These are phyloP conservation scores for Myanophis thanlyinensis DNA, from an alignment of 2,113 vertebrate genomes.

Conservation along the genomic window DNA sequence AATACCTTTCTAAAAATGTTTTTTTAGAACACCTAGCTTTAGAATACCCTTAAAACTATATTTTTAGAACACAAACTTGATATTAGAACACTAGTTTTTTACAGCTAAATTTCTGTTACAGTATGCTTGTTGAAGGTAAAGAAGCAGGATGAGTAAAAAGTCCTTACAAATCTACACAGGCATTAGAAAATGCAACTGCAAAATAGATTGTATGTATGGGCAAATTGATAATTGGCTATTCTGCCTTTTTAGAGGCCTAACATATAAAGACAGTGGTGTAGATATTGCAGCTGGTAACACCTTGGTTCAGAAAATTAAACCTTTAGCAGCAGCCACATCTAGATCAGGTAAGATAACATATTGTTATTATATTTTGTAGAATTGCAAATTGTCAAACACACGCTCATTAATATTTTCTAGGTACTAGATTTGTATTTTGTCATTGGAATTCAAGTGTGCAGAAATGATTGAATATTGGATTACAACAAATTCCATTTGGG, in stretches of 20 bases:
- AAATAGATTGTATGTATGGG: background rate
- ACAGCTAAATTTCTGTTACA: background rate
- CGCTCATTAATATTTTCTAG: background rate
- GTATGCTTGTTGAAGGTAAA: background rate
- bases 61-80: background rate
- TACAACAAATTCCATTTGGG: background rate
- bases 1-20: background rate
- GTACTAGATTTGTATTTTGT: background rate
- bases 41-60: background rate
- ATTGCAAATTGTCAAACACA: background rate
- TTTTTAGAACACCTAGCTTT: background rate
- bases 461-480: background rate
- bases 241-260: slow-evolving; percentile 79
- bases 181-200: background rate
- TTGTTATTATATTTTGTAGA: background rate
- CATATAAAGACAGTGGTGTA: slow-evolving; percentile 94
- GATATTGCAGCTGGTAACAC: slow-evolving; percentile 90
- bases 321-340: slow-evolving; percentile 89
- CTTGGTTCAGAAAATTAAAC: slow-evolving; percentile 90
- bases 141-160: background rate
- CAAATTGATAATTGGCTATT: slow-evolving; percentile 7
- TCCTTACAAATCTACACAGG: background rate
- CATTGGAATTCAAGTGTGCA: background rate
- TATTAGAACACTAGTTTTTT: background rate
- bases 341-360: slow-evolving; percentile 79